phyloP scores from a whole-genome alignment of 2,113 vertebrate species.

The Cololabis saira region DNA sequence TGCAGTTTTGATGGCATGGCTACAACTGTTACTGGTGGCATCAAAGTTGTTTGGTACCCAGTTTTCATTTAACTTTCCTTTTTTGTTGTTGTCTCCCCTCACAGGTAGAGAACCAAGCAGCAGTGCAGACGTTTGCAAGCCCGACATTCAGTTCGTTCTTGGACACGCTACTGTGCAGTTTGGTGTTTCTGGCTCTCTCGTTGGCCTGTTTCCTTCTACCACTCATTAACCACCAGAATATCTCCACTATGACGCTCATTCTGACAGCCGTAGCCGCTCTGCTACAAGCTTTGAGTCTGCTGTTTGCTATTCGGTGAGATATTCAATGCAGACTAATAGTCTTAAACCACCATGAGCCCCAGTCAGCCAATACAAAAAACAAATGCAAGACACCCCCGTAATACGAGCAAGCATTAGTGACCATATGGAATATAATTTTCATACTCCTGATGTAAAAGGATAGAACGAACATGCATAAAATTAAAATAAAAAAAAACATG shows the following conservation, averaged over 20 bases:
- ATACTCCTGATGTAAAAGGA: too few relatives aligned
- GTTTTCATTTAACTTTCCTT: neutral
- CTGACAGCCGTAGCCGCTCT: constrained; percentile 84
- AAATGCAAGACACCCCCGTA: neutral
- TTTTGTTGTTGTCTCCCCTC: constrained; percentile 1
- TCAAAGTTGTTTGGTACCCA: neutral
- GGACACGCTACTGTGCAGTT: constrained; percentile 91
- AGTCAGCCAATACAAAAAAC: neutral
- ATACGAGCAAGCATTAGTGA: neutral
- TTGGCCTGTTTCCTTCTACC: constrained; percentile 92
- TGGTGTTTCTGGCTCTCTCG: constrained; percentile 91
- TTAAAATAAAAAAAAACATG: neutral
- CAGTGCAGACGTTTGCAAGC: constrained; percentile 92
- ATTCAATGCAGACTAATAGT: neutral
- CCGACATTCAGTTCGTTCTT: constrained; percentile 95
- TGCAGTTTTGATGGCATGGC: constrained; percentile 11
- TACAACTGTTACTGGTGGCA: neutral
- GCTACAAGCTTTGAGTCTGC: constrained; percentile 87
- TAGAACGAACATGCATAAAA: neutral
- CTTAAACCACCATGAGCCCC: neutral
- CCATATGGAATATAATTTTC: neutral
- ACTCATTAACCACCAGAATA: constrained; percentile 66
- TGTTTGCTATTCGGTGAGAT: constrained; percentile 90
- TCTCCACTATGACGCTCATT: constrained; percentile 79
- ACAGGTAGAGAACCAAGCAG: constrained; percentile 77